phyloP scores from a whole-genome alignment of 2,888 invertebrate genomes.

The Masnerella sp. region DNA sequence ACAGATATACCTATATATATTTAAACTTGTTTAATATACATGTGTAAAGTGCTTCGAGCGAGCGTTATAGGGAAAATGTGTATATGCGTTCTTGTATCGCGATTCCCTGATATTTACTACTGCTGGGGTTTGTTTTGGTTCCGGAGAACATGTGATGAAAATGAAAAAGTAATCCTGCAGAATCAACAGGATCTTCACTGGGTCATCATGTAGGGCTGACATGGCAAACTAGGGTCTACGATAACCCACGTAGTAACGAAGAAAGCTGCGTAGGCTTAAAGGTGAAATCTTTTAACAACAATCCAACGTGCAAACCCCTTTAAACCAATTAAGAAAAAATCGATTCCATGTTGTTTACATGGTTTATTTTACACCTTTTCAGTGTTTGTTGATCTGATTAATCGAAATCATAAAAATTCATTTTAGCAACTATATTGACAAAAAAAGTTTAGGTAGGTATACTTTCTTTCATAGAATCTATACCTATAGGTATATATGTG shows the following conservation, averaged over 20 bases:
- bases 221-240: conserved; percentile 58
- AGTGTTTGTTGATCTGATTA: too few relatives aligned
- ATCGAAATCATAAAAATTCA: too few relatives aligned
- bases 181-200: conserved; percentile 59
- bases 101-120: too few relatives aligned
- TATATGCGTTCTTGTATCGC: too few relatives aligned
- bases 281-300: conserved; percentile 54
- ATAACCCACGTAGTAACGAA: conserved; percentile 58
- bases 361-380: background rate
- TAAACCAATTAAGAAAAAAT: conserved; percentile 23
- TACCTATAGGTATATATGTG: too few relatives aligned
- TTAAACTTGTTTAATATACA: too few relatives aligned
- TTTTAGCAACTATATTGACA: too few relatives aligned
- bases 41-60: too few relatives aligned
- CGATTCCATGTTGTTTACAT: background rate
- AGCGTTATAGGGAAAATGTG: too few relatives aligned
- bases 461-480: too few relatives aligned
- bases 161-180: conserved; percentile 58
- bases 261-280: conserved; percentile 57
- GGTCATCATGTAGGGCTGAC: conserved; percentile 61
- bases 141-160: conserved; percentile 36
- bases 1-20: too few relatives aligned
- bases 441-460: too few relatives aligned
- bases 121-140: conserved; percentile 49
- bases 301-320: conserved; percentile 24